A percentile compares a stretch with the other conserved stretches of the same genome.
phyloP scores from a whole-genome alignment of 2,797 vertebrate species.

The Oryzias dopingdopingensis region DNA sequence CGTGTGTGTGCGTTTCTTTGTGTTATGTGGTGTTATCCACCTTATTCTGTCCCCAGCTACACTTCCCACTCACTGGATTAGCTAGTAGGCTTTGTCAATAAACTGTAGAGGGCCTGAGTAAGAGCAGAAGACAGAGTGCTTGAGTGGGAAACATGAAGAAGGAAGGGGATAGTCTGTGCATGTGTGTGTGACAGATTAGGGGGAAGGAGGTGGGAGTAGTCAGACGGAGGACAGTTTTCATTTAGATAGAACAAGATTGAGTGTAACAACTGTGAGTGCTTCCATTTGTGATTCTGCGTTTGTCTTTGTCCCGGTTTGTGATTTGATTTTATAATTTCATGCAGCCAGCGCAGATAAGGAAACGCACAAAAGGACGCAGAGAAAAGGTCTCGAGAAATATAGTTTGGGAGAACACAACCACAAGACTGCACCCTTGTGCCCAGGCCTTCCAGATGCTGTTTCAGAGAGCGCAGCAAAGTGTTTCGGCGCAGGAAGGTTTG shows the following conservation, averaged over 20 bases:
- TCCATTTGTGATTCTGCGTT: constrained; percentile 5
- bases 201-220: not conserved
- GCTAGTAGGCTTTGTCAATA: constrained; percentile 56
- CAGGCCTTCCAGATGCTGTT: constrained; percentile 34
- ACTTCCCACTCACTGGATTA: constrained; percentile 65
- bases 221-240: constrained; percentile 12
- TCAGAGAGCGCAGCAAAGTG: constrained; percentile 24
- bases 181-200: constrained; percentile 4
- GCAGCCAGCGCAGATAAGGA: constrained; percentile 26
- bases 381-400: constrained; percentile 32
- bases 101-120: constrained; percentile 29
- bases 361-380: constrained; percentile 15
- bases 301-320: constrained; percentile 8
- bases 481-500: constrained; percentile 36
- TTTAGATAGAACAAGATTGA: constrained; percentile 26
- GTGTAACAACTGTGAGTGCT: constrained; percentile 2
- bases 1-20: constrained; percentile 11
- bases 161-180: not conserved
- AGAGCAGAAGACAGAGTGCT: constrained; percentile 3
- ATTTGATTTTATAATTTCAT: constrained; percentile 44
- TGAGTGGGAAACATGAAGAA: constrained; percentile 5
- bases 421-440: constrained; percentile 5
- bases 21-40: constrained; percentile 56
- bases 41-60: constrained; percentile 54
- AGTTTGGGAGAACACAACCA: constrained; percentile 8